These are phyloP conservation scores for Phasianus colchicus DNA, from an alignment of 2,113 vertebrate genomes.

Conservation along the genomic window DNA sequence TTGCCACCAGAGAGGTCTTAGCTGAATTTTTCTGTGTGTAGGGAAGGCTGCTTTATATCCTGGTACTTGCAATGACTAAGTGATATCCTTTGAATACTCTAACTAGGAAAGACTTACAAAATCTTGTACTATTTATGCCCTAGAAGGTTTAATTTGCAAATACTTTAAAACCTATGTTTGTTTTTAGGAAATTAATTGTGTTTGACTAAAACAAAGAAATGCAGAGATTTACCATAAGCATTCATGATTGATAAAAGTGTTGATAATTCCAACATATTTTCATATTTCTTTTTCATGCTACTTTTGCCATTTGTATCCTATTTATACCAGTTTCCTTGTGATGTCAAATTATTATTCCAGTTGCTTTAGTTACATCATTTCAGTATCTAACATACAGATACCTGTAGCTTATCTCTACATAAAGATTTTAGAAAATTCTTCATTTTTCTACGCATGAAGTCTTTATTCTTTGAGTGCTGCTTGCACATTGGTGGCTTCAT, in stretches of 20 bases:
- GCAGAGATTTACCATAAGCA: not conserved
- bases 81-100: not conserved
- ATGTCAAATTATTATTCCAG: constrained; percentile 53
- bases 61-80: not conserved
- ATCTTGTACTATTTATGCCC: not conserved
- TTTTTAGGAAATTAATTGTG: not conserved
- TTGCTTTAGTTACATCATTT: constrained; percentile 59
- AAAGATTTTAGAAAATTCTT: constrained; percentile 34
- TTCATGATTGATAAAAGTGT: not conserved
- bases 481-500: not conserved
- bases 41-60: not conserved
- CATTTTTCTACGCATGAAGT: not conserved
- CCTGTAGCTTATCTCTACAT: constrained; percentile 43
- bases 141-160: not conserved
- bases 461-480: constrained; percentile 26
- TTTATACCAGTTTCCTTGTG: constrained; percentile 17
- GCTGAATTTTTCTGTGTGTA: accelerated
- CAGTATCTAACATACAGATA: constrained; percentile 29
- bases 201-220: not conserved
- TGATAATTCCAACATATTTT: constrained; percentile 10
- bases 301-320: not conserved
- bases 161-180: not conserved
- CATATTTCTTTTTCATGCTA: not conserved
- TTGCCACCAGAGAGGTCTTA: not conserved
- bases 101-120: not conserved